Evolutionary conservation across 92 coral and sea anemone species (phyloP), one percentile per base, ranked within the genome.

Genomic region (Blastomussa wellsi): DNA sequence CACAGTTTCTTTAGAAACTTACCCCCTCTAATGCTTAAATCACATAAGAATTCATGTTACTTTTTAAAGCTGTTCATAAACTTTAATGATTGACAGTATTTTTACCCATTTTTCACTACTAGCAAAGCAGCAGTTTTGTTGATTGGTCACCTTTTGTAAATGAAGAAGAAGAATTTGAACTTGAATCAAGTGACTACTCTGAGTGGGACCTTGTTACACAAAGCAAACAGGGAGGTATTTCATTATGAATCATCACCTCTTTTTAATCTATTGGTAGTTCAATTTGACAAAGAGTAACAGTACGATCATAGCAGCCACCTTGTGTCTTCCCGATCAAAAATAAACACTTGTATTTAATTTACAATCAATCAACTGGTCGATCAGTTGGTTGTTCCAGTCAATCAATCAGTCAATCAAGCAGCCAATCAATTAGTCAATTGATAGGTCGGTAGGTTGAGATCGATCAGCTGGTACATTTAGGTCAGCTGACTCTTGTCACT

Each of bases 161-260:
- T 57, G 84, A 88, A 59, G 98, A 95, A 80, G 94, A 95, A 52
- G 95, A 94, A 83, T 96, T 84, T 94, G 98, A 96, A 36, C 89
- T 94, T 16, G 92, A 95, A 79, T 88, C 91, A 37, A 93, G 96
- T 79, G 98, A 89, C 80, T 95, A 92, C 55, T 90, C 98, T 22
- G 98, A 94, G 52, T 95, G 98, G 98, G 86, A 94, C 82, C 91
- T 96, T n/a, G 82, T 96, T 33, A 92, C 98, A 7, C 98, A 92
- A 73, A 92, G 92, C 69, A 92, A 92, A 75, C 91, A 86, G 76
- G 86, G 86, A 89, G 90, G 89, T 83, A 62, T 41, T 24, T 28
- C 17, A 26, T 47, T 10, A 3, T 44, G 13, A 37, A 42, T 74
- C 22, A 12, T 17, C 22, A 74, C 11, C 32, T 4, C 53, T 59